phyloP scores from a whole-genome alignment of 2,113 vertebrate genomes.

The Hippocampus zosterae region DNA sequence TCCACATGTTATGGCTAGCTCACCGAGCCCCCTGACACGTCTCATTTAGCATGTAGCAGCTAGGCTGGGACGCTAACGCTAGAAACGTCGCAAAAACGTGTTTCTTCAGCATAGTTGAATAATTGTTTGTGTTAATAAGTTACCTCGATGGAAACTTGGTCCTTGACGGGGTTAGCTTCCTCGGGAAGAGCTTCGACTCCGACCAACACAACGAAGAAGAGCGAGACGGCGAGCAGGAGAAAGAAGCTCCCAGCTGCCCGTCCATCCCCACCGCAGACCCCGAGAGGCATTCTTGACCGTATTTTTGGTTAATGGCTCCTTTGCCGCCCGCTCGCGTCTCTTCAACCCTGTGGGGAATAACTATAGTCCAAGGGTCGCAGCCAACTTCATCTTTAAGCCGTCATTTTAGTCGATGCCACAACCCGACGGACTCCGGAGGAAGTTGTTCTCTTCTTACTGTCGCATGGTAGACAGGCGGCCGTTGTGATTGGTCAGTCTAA shows the following conservation, averaged over 20 bases:
- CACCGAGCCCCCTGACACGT: not conserved
- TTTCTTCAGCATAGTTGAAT: not conserved
- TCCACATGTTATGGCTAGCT: not conserved
- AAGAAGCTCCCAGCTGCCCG: constrained; percentile 31
- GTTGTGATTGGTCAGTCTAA: constrained; percentile 40
- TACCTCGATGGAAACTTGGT: constrained; percentile 63
- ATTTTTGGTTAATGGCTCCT: not conserved
- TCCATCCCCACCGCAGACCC: constrained; percentile 38
- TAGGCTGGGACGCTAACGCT: constrained; percentile 20
- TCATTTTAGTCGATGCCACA: constrained; percentile 19
- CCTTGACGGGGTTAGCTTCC: constrained; percentile 55
- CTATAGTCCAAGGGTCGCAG: constrained; percentile 16
- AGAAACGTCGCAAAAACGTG: not conserved
- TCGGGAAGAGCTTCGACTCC: constrained; percentile 62
- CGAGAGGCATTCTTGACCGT: constrained; percentile 51
- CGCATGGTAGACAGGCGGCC: not conserved
- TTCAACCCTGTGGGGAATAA: constrained; percentile 4
- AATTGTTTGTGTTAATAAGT: not conserved
- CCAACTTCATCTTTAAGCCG: constrained; percentile 46
- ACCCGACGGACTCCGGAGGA: constrained; percentile 4
- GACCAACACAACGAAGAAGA: constrained; percentile 42
- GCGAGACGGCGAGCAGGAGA: constrained; percentile 35
- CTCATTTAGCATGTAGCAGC: constrained; percentile 38
- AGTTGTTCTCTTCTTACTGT: constrained; percentile 7
- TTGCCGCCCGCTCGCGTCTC: not conserved